Conservation (phyloP, 2,113 vertebrate genomes). For the Serilophus lunatus region DNA sequence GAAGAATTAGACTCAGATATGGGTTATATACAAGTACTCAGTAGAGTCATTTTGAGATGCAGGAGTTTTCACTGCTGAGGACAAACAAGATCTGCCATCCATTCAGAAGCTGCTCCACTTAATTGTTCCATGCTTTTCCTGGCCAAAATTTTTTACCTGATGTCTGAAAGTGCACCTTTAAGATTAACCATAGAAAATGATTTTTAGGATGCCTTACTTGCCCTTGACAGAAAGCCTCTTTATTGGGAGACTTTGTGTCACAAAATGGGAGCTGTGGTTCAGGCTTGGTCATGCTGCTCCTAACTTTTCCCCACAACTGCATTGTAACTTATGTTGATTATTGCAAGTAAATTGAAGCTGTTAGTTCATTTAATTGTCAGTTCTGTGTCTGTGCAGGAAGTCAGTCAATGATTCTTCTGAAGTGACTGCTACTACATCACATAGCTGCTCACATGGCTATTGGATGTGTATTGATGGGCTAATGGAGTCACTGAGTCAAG, state of each 20-base stretch:
- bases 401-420: constrained; percentile 36
- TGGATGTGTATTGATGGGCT: constrained; percentile 10
- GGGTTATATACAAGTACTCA: neutral
- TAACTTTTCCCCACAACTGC: neutral
- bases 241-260: neutral
- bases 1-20: neutral
- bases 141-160: neutral
- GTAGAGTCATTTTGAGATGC: neutral
- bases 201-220: neutral
- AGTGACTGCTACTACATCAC: neutral
- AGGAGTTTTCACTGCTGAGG: neutral
- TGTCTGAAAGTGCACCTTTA: neutral
- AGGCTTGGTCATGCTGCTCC: neutral
- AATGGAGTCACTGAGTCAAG: constrained; percentile 9
- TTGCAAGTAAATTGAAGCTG: neutral
- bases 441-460: neutral
- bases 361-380: constrained; percentile 40
- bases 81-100: neutral
- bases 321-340: constrained; percentile 8
- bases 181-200: neutral
- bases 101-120: neutral
- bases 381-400: constrained; percentile 2
- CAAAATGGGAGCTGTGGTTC: neutral
- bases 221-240: neutral
- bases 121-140: neutral